Evolutionary conservation across 2,888 invertebrate species (phyloP), one percentile per base, ranked within the genome.

Genomic region (Sinelater perroti): DNA sequence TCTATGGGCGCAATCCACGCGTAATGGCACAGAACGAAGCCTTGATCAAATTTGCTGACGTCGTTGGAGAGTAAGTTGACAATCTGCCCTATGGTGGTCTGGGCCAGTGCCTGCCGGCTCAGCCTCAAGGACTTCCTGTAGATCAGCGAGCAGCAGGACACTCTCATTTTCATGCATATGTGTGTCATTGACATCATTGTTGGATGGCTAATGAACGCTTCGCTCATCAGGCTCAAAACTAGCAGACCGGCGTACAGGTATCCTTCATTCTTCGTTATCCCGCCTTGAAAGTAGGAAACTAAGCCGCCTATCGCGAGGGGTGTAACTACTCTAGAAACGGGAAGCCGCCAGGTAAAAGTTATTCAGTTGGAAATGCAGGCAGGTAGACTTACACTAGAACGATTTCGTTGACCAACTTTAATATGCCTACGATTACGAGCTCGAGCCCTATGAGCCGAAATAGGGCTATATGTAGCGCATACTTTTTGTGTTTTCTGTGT

Each of bases 1-100:
- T 87, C 83, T n/a, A 87, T 71, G 1, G 88, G 88, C 78, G 79
- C 86, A 71, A 78, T 86, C 88, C 78, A 88, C 80, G 95, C 81
- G 75, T 93, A 96, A 79, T 97, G 96, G 3, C 95, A 79, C 75
- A 96, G 92, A 64, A 93, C 86, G 50, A 94, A 85, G 7, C 92
- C 91, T 73, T 94, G 86, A 75, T 98, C 97, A 76, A 97, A 95
- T 65, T 87, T 81, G 67, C 83, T 84, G 7, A 88, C 87, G 72
- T 89, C 89, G 67, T 88, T 88, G 13, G 87, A 86, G 67, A 89
- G 74, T 40, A 81, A 69, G 68, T 80, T 81, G 7, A 80, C 74
- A 55, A 77, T 66, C 62, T 78, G 78, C 24, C 81, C 81, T 2
- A 78, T 76, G 1, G 87, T 86, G 0, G 87, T 86, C 70, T 84